phyloP scores from a whole-genome alignment of 2,888 invertebrate species.

The Furcula furcula region DNA sequence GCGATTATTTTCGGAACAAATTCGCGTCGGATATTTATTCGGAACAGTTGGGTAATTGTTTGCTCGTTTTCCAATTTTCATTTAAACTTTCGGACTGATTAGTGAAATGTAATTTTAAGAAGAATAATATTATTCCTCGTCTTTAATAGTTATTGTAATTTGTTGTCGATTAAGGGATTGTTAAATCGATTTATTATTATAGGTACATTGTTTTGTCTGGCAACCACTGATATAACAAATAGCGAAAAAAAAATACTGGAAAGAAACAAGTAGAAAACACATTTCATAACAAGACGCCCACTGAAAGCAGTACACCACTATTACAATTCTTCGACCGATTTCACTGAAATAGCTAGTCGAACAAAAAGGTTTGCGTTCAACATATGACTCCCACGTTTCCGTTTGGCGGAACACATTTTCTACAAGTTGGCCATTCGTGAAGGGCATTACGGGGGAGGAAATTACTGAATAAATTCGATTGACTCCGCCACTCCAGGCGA shows the following conservation, averaged over 20 bases:
- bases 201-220: too few relatives aligned
- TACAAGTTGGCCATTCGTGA: slow-evolving; percentile 51
- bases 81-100: neutral
- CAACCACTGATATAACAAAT: too few relatives aligned
- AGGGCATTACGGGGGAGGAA: slow-evolving; percentile 55
- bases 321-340: slow-evolving; percentile 24
- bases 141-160: too few relatives aligned
- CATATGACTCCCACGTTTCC: slow-evolving; percentile 37
- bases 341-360: slow-evolving; percentile 13
- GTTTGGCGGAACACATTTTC: slow-evolving; percentile 49
- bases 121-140: neutral
- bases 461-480: slow-evolving; percentile 75
- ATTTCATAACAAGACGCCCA: neutral
- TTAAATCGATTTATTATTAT: too few relatives aligned
- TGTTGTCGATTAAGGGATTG: too few relatives aligned
- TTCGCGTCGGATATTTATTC: neutral
- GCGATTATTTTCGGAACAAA: slow-evolving; percentile 1
- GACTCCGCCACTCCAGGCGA: slow-evolving; percentile 49
- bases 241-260: neutral
- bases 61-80: neutral
- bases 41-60: slow-evolving; percentile 1
- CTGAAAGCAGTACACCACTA: neutral
- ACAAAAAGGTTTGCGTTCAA: slow-evolving; percentile 13
- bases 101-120: neutral
- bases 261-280: neutral